These are phyloP conservation scores for Uria lomvia DNA, from an alignment of 2,113 vertebrate species.

Conservation along the genomic window DNA sequence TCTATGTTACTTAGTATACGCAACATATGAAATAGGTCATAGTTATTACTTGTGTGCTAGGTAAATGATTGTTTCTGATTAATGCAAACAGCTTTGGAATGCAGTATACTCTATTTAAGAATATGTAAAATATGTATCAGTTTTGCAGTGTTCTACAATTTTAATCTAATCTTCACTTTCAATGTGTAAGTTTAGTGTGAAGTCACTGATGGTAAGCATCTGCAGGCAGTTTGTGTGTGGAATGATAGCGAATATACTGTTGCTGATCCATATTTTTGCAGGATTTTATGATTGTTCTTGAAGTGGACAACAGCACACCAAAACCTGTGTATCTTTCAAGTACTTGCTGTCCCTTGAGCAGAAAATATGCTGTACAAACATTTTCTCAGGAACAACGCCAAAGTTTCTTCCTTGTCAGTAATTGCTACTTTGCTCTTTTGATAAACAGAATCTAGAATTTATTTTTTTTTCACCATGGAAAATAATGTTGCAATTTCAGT, in stretches of 20 bases:
- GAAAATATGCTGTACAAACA: background rate
- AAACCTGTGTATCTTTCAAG: background rate
- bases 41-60: background rate
- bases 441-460: background rate
- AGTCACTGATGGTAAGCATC: background rate
- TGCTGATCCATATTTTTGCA: background rate
- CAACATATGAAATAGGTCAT: background rate
- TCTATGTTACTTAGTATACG: background rate
- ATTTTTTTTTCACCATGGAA: background rate
- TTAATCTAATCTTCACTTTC: background rate
- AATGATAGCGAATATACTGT: background rate
- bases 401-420: background rate
- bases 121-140: background rate
- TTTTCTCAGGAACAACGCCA: background rate
- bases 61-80: background rate
- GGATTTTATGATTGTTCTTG: background rate
- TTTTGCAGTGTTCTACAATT: background rate
- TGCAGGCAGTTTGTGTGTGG: background rate
- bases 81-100: background rate
- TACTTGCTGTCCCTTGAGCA: background rate
- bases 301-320: background rate
- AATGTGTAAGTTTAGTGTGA: background rate
- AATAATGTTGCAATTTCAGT: background rate
- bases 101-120: background rate
- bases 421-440: background rate